Evolutionary conservation across 2,113 vertebrate species (phyloP), one percentile per base, ranked within the genome.

Genomic region (Apistogramma diplotaenia): DNA sequence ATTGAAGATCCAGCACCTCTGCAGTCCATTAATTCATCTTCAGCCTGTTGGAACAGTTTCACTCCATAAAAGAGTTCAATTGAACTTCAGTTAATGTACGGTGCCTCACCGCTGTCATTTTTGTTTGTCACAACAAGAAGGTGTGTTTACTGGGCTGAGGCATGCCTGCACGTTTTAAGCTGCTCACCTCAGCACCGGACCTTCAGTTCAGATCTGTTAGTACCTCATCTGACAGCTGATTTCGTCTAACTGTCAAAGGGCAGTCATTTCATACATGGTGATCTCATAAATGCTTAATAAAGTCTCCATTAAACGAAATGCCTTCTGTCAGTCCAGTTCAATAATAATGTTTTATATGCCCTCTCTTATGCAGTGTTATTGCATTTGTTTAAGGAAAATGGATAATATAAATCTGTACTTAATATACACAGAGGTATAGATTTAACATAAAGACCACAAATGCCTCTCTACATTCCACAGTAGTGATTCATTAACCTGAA

Each of bases 11-110:
- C 54, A 76, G 51, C 78, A 71, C 77, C 81, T 83, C 78, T 80
- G 75, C 72, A 83, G 67, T 65, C 80, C 61, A 87, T 91, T 89
- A 87, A 85, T 87, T 85, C 81, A 81, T 82, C 79, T 83, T 72
- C 87, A 87, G 82, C 71, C 84, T 86, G 60, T 40, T 76, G 83
- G 73, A 88, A 61, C 85, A 73, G 54, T 58, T 80, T 86, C 37
- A 60, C 87, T 60, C 56, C 58, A 59, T 62, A 85, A 78, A 84
- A 83, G 70, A 76, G 72, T 90, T 85, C 82, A 88, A 92, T 84
- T 87, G 74, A 84, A 81, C 88, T 86, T 72, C 67, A 85, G 82
- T 92, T 82, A 87, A 86, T 84, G 77, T 61, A 76, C 74, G 49
- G 43, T 49, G 3, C 12, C 82, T 81, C 27, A 65, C 65, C 77